Conservation (phyloP, 2,113 vertebrate genomes). For the Podocnemis expansa region DNA sequence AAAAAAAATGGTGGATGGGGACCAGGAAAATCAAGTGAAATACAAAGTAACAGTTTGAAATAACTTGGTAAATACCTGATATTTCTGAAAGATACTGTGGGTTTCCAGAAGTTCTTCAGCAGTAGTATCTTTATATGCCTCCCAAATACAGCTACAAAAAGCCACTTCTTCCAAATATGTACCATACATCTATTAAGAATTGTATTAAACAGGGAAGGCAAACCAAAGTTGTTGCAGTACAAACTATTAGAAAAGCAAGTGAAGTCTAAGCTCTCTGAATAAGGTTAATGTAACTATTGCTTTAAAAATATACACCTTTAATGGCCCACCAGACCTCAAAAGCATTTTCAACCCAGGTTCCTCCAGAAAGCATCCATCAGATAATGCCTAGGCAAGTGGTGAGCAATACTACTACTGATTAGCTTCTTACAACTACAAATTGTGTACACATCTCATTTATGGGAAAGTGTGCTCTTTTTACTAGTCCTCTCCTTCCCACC, state of each 20-base stretch:
- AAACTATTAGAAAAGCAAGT: neutral
- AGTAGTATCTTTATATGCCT: neutral
- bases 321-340: neutral
- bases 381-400: neutral
- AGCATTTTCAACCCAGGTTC: neutral
- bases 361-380: neutral
- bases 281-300: neutral
- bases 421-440: neutral
- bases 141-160: neutral
- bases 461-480: neutral
- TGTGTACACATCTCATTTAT: neutral
- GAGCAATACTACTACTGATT: neutral
- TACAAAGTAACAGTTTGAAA: neutral
- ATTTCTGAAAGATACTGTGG: neutral
- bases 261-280: neutral
- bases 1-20: no score
- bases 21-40: neutral
- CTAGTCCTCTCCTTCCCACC: fast-evolving
- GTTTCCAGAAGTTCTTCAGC: neutral
- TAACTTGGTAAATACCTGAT: neutral
- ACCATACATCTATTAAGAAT: neutral
- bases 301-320: neutral
- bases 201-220: neutral
- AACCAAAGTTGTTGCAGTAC: neutral
- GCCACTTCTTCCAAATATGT: neutral